Percentiles rank a stretch among this genome's conserved stretches.
Evolutionary conservation across 2,113 vertebrate genomes (phyloP).

Genomic region (Petromus typicus): DNA sequence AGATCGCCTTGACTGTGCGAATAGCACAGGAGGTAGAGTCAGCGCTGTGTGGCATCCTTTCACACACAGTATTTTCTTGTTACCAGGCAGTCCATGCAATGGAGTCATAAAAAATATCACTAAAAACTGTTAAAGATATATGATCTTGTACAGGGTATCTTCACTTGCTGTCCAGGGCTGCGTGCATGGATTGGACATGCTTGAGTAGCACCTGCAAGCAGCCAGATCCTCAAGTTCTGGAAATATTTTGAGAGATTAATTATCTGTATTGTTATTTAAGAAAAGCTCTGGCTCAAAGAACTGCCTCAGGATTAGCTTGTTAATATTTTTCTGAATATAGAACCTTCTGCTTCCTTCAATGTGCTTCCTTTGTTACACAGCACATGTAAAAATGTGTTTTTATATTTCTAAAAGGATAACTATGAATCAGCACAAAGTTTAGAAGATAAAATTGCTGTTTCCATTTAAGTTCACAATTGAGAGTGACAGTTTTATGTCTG

Average conservation of each 20-base stretch:
- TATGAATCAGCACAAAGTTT: background rate
- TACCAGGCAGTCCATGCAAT: background rate
- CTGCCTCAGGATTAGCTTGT: background rate
- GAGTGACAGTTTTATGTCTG: constrained; percentile 60
- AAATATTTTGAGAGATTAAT: background rate
- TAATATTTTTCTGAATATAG: background rate
- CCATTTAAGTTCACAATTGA: constrained; percentile 47
- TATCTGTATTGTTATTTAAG: background rate
- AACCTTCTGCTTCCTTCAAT: background rate
- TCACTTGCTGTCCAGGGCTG: background rate
- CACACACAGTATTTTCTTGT: too few relatives aligned
- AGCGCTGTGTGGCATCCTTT: background rate
- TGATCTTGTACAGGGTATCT: background rate
- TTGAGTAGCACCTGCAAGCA: background rate
- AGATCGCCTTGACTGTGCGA: background rate
- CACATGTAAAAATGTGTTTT: background rate
- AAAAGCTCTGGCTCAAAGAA: background rate
- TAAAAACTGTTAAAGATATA: background rate
- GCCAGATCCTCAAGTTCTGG: background rate
- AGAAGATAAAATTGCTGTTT: constrained; percentile 49
- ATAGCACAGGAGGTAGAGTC: background rate
- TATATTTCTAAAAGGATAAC: constrained; percentile 31
- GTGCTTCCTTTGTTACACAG: background rate
- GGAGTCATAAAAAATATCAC: background rate
- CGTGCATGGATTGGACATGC: background rate